Conservation (phyloP, 2,888 invertebrate genomes). For the Prenolepis imparis region DNA sequence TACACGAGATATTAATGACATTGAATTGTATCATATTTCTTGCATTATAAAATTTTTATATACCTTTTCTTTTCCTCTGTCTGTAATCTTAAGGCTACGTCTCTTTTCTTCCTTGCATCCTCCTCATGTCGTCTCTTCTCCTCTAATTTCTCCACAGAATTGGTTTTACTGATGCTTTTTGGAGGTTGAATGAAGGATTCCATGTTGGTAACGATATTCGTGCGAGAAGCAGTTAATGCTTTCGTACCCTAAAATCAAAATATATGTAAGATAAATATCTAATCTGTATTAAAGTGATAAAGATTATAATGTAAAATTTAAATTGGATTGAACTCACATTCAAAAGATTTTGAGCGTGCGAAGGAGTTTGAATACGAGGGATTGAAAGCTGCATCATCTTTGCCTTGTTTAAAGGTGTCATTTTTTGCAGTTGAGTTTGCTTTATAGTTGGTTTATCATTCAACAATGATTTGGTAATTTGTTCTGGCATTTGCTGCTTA, state of each 20-base stretch:
- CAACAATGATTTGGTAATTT: constrained; percentile 63
- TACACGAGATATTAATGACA: constrained; percentile 1
- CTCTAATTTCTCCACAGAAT: constrained; percentile 78
- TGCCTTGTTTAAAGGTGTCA: constrained; percentile 80
- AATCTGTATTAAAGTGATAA: background rate
- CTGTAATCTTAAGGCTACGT: constrained; percentile 88
- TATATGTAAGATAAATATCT: constrained; percentile 8
- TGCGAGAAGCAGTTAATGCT: constrained; percentile 84
- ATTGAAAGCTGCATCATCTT: constrained; percentile 76
- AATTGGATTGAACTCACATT: constrained; percentile 67
- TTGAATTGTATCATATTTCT: background rate
- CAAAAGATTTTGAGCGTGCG: constrained; percentile 61
- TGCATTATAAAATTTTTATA: background rate
- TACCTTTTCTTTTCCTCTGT: constrained; percentile 88
- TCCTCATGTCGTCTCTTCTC: constrained; percentile 86
- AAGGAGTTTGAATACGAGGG: constrained; percentile 82
- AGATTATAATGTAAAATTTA: background rate
- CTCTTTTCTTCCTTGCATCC: constrained; percentile 88
- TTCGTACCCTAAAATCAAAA: constrained; percentile 76
- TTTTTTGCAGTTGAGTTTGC: constrained; percentile 74
- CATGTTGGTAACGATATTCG: constrained; percentile 80
- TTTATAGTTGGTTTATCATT: constrained; percentile 70
- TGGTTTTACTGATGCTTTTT: constrained; percentile 80
- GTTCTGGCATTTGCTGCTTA: constrained; percentile 70
- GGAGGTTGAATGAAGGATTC: constrained; percentile 79